Evolutionary conservation across 2,797 vertebrate species (phyloP).

Genomic region (Lindbergichthys nudifrons): DNA sequence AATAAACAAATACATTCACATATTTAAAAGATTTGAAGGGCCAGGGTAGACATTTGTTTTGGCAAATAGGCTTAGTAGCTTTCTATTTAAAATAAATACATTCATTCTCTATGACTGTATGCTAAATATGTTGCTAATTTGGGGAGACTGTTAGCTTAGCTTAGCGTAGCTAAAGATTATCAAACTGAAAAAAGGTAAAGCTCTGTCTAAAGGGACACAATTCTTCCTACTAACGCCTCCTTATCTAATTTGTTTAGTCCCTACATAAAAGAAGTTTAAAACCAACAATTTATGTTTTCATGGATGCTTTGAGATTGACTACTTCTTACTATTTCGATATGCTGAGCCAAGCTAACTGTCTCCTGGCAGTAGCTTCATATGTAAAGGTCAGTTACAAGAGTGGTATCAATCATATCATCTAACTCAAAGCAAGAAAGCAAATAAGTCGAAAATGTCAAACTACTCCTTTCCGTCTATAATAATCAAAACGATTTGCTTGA

Average conservation of each 20-base stretch:
- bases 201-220: not conserved
- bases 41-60: not conserved
- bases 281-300: not conserved
- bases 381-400: not conserved
- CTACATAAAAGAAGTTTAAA: not conserved
- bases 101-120: not conserved
- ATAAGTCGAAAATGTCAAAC: slow-evolving; percentile 14
- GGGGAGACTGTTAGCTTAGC: not conserved
- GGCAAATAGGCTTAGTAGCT: not conserved
- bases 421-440: not conserved
- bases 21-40: not conserved
- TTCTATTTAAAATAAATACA: not conserved
- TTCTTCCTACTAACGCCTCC: no score
- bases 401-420: not conserved
- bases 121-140: not conserved
- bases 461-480: slow-evolving; percentile 20
- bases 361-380: not conserved
- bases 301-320: not conserved
- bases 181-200: not conserved
- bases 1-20: not conserved
- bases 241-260: not conserved
- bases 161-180: not conserved
- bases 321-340: not conserved
- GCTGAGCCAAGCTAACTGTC: not conserved
- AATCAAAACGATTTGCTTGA: slow-evolving; percentile 23